These are phyloP conservation scores for Camelus dromedarius DNA, from an alignment of 2,113 vertebrate genomes.

Conservation along the genomic window DNA sequence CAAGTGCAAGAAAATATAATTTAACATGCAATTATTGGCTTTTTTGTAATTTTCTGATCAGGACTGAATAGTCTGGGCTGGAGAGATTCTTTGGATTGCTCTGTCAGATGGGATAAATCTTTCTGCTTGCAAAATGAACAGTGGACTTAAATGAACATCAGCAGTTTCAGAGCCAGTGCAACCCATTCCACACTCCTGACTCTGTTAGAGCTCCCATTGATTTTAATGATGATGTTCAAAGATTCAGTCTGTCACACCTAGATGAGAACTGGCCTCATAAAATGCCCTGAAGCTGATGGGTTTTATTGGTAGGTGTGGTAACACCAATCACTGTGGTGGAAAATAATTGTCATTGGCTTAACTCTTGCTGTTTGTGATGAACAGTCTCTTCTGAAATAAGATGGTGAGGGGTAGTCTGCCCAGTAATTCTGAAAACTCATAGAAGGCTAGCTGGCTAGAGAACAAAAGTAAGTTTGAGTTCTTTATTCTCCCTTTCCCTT, in stretches of 20 bases:
- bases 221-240: constrained; percentile 78
- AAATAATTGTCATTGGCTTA: constrained; percentile 53
- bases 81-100: constrained; percentile 62
- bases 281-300: constrained; percentile 32
- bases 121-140: constrained; percentile 75
- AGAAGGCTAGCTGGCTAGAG: neutral
- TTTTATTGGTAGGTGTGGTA: constrained; percentile 62
- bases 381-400: neutral
- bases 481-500: neutral
- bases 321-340: constrained; percentile 2
- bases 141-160: constrained; percentile 58
- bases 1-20: constrained; percentile 40
- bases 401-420: neutral
- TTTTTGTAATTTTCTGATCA: constrained; percentile 70
- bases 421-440: neutral
- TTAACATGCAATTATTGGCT: neutral
- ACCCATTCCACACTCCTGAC: constrained; percentile 59
- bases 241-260: constrained; percentile 71
- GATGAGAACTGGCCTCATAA: constrained; percentile 48
- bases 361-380: constrained; percentile 59
- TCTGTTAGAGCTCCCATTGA: constrained; percentile 61
- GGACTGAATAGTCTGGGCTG: neutral
- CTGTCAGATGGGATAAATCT: constrained; percentile 76
- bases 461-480: constrained; percentile 24
- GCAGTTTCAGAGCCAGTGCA: constrained; percentile 15